A percentile compares a stretch with the other conserved stretches of the same genome.
phyloP scores from a whole-genome alignment of 2,888 invertebrate genomes.

The Dicycla oo region DNA sequence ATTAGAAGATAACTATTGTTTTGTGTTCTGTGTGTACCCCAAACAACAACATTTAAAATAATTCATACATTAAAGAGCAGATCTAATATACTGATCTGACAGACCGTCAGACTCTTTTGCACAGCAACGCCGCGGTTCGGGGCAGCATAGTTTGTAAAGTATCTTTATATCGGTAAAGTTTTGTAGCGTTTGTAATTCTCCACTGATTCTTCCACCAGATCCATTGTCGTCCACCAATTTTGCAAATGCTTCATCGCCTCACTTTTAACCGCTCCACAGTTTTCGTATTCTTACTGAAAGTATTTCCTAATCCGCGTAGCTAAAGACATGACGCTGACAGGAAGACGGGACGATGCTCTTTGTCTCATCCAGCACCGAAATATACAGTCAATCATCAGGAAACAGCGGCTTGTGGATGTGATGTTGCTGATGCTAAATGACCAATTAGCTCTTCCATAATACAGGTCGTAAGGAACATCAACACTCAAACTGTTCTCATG shows the following conservation, averaged over 20 bases:
- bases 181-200: too few relatives aligned
- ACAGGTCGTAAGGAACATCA: too few relatives aligned
- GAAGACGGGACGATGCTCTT: constrained; percentile 63
- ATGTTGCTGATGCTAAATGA: neutral
- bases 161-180: neutral
- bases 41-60: constrained; percentile 22
- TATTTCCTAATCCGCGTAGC: constrained; percentile 62
- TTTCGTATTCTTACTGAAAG: constrained; percentile 37
- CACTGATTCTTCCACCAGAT: neutral
- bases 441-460: neutral
- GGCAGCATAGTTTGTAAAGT: neutral
- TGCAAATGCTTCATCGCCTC: neutral
- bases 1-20: constrained; percentile 19
- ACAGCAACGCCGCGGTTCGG: neutral
- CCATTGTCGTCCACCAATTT: neutral
- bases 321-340: constrained; percentile 67
- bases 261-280: constrained; percentile 38
- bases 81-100: neutral
- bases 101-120: neutral
- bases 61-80: too few relatives aligned
- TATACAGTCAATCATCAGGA: constrained; percentile 55
- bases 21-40: constrained; percentile 8
- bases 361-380: constrained; percentile 44
- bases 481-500: too few relatives aligned
- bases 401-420: neutral